A percentile compares a stretch with the other conserved stretches of the same genome.
Evolutionary conservation across 2,797 vertebrate species (phyloP).

Genomic region (Remorina albescens): DNA sequence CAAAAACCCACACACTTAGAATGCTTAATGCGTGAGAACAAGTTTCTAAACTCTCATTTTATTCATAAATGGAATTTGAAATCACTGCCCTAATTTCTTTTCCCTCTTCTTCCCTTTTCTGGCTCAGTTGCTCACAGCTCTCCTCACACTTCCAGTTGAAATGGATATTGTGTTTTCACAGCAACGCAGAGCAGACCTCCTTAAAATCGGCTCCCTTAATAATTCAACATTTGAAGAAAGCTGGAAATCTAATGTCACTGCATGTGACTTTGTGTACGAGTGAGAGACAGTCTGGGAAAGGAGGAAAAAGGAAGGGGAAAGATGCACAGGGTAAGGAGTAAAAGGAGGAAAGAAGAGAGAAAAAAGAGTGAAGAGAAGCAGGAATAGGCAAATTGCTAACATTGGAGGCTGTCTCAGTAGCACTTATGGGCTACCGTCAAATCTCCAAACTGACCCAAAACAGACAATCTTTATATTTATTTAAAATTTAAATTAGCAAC

Average conservation of each 20-base stretch:
- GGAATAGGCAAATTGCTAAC: slow-evolving; percentile 26
- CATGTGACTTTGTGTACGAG: slow-evolving; percentile 38
- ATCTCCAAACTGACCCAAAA: no score
- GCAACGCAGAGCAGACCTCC: slow-evolving; percentile 53
- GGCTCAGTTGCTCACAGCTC: slow-evolving; percentile 31
- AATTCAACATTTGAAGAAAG: slow-evolving; percentile 69
- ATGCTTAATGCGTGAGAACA: slow-evolving; percentile 52
- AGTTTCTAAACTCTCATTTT: slow-evolving; percentile 70
- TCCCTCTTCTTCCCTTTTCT: slow-evolving; percentile 37
- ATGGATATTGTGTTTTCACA: slow-evolving; percentile 66
- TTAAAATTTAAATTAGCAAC: neutral
- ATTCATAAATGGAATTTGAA: slow-evolving; percentile 74
- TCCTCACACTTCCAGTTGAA: slow-evolving; percentile 51
- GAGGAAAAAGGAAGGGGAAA: neutral
- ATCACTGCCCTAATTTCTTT: slow-evolving; percentile 67
- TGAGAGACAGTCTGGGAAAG: slow-evolving; percentile 29
- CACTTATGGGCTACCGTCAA: neutral
- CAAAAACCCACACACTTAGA: slow-evolving; percentile 51
- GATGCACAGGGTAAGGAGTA: neutral
- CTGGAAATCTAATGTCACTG: slow-evolving; percentile 49
- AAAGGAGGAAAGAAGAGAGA: neutral
- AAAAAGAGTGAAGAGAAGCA: slow-evolving; percentile 34
- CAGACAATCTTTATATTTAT: neutral
- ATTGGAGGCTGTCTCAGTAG: slow-evolving; percentile 48
- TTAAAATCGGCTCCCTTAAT: slow-evolving; percentile 69